Evolutionary conservation across 2,113 vertebrate species (phyloP).

Genomic region (Zosterops borbonicus): DNA sequence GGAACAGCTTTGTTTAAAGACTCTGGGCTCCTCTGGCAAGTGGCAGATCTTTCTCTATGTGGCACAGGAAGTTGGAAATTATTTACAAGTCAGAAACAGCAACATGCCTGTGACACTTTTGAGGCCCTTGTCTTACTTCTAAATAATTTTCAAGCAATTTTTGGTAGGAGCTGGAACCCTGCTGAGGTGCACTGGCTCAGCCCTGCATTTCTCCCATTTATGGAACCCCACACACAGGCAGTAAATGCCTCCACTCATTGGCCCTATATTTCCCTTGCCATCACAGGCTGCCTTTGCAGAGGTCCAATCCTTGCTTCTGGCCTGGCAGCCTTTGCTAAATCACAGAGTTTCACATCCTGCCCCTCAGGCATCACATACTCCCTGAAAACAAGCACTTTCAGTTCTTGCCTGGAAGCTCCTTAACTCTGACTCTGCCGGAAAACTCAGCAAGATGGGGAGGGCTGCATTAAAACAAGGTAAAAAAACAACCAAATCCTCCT

Average conservation of each 20-base stretch:
- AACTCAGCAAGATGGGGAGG: neutral
- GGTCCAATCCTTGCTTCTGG: neutral
- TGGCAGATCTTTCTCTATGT: neutral
- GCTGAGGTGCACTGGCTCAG: neutral
- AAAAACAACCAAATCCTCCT: neutral
- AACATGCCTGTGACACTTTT: neutral
- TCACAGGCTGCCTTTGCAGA: neutral
- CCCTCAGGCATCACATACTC: neutral
- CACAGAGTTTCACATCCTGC: neutral
- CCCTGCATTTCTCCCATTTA: slow-evolving; percentile 9
- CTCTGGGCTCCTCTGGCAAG: neutral
- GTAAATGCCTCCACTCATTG: neutral
- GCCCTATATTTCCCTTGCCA: neutral
- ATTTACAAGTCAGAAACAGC: slow-evolving; percentile 5
- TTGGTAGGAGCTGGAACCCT: slow-evolving; percentile 19
- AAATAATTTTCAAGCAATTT: slow-evolving; percentile 25
- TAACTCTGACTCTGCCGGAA: slow-evolving; percentile 8
- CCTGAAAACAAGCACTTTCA: neutral
- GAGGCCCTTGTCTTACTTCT: neutral
- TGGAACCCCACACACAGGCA: slow-evolving; percentile 17
- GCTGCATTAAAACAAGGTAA: neutral
- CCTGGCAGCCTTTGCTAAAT: slow-evolving; percentile 17
- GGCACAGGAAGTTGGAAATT: neutral
- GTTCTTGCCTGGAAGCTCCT: neutral
- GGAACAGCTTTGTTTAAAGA: neutral